phyloP scores from a whole-genome alignment of 2,113 vertebrate genomes.

The Bothrops jararaca region DNA sequence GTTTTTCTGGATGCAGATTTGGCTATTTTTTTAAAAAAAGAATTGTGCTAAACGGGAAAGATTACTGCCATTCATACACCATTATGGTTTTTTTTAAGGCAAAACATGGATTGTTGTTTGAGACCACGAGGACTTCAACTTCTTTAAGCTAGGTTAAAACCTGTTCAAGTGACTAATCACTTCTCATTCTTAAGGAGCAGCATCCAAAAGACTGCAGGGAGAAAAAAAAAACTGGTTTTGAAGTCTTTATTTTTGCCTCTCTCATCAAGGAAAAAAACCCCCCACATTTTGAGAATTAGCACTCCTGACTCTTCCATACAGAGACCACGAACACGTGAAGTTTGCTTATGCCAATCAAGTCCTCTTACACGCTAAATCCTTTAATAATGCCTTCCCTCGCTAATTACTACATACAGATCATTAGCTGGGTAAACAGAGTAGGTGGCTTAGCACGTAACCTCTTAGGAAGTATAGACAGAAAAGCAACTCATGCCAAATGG shows the following conservation, averaged over 20 bases:
- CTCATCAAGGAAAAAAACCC: neutral
- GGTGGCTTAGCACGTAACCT: neutral
- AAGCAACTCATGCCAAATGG: neutral
- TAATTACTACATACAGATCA: neutral
- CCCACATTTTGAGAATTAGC: neutral
- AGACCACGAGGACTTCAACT: neutral
- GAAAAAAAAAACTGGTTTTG: neutral
- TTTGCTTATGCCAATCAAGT: neutral
- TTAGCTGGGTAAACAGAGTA: neutral
- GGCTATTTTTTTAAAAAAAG: constrained; percentile 16
- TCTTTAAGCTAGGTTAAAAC: constrained; percentile 11
- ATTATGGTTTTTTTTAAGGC: constrained; percentile 14
- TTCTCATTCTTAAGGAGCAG: neutral
- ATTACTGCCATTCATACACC: constrained; percentile 17
- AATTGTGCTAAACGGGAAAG: constrained; percentile 6
- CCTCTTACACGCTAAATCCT: constrained; percentile 1
- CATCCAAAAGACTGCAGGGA: neutral
- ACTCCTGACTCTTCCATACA: neutral
- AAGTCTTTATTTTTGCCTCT: neutral
- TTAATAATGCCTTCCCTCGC: constrained; percentile 14
- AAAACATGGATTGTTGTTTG: constrained; percentile 8
- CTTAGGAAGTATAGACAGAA: neutral
- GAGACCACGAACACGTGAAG: neutral
- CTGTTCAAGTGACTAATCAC: constrained; percentile 4
- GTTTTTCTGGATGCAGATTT: neutral